Conservation (phyloP, 2,113 vertebrate genomes). For the Raja brachyura region DNA sequence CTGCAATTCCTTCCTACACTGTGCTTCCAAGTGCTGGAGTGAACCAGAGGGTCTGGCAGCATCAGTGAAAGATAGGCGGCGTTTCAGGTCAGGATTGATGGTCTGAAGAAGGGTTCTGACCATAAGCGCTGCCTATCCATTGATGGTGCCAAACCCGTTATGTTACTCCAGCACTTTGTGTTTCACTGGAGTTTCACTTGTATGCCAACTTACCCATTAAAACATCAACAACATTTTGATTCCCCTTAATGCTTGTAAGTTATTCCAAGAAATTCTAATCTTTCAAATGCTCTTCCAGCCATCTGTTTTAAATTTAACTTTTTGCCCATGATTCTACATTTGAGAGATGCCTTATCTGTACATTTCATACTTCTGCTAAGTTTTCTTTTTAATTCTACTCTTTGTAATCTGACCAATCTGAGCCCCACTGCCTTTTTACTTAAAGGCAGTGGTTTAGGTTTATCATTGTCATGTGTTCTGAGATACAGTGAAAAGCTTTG, state of each 20-base stretch:
- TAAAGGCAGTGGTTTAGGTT: neutral
- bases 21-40: too few species aligned
- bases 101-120: too few species aligned
- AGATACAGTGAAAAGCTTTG: too few species aligned
- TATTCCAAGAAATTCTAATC: neutral
- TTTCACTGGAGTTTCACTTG: neutral
- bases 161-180: too few species aligned
- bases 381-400: neutral
- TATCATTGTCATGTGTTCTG: too few species aligned
- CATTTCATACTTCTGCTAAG: neutral
- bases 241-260: neutral
- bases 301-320: neutral
- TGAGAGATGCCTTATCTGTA: neutral
- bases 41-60: too few species aligned
- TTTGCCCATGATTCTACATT: neutral
- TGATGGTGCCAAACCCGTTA: too few species aligned
- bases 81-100: too few species aligned
- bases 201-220: neutral
- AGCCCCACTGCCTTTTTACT: neutral
- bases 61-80: too few species aligned
- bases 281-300: neutral
- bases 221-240: neutral
- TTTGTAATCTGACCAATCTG: neutral
- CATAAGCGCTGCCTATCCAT: too few species aligned
- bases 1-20: too few species aligned